phyloP scores from a whole-genome alignment of 2,888 invertebrate species.

The Pecten maximus region DNA sequence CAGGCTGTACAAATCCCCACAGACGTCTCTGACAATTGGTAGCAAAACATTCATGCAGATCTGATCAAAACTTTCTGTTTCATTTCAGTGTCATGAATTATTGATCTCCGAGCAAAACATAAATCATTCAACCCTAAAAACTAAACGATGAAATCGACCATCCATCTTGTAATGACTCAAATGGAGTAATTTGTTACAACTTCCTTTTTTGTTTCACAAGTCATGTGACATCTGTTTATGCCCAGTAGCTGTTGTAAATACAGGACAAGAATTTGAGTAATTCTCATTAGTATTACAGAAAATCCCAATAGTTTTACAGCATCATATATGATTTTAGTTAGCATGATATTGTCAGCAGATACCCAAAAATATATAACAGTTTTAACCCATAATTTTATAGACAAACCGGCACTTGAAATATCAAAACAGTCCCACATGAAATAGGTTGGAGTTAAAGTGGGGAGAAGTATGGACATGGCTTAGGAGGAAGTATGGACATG shows the following conservation, averaged over 20 bases:
- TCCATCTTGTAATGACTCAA: background rate
- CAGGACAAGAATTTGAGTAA: too few relatives aligned
- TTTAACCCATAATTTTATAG: too few relatives aligned
- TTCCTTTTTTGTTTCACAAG: background rate
- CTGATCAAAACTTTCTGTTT: background rate
- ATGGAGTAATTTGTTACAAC: background rate
- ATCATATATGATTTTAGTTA: too few relatives aligned
- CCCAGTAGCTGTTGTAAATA: background rate
- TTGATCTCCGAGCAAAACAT: background rate
- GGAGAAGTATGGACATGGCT: too few relatives aligned
- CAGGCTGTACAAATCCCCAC: background rate
- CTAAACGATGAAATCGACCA: background rate
- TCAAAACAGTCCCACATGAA: too few relatives aligned
- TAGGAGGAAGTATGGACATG: too few relatives aligned
- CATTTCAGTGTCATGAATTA: background rate
- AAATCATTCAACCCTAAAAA: background rate
- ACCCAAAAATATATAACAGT: too few relatives aligned
- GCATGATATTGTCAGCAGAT: too few relatives aligned
- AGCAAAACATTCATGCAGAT: background rate
- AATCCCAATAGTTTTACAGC: too few relatives aligned
- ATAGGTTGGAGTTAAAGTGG: too few relatives aligned
- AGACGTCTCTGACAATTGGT: background rate
- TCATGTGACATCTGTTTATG: background rate
- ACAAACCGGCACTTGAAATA: too few relatives aligned
- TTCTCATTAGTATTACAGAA: too few relatives aligned